Percentiles rank a stretch among this genome's conserved stretches.
These are phyloP conservation scores for Pangasius macronema DNA, from an alignment of 2,797 vertebrate species.

Conservation along the genomic window DNA sequence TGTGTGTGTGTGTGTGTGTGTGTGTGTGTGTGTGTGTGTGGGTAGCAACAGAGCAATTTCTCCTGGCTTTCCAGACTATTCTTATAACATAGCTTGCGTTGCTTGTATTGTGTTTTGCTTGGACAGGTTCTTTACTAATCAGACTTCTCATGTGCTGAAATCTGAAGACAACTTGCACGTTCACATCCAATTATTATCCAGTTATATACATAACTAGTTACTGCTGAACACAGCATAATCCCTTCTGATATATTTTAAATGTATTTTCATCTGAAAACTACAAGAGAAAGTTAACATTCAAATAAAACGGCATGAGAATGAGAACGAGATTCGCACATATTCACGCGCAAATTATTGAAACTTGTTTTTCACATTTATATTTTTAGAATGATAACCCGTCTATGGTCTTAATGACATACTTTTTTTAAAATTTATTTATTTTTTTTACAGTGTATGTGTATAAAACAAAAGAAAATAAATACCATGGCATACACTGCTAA, in stretches of 20 bases:
- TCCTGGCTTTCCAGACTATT: neutral
- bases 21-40: neutral
- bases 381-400: neutral
- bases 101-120: neutral
- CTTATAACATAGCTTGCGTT: neutral
- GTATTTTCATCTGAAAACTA: neutral
- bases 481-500: neutral
- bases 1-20: conserved; percentile 8
- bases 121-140: conserved; percentile 1
- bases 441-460: neutral
- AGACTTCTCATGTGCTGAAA: neutral
- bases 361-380: neutral
- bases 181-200: neutral
- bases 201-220: neutral
- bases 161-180: neutral
- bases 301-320: neutral
- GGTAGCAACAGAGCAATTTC: neutral
- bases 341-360: neutral
- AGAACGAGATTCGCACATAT: neutral
- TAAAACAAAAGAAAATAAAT: neutral
- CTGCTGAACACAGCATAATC: neutral
- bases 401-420: neutral
- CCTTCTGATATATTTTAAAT: neutral
- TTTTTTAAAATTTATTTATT: neutral
- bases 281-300: neutral